Conservation (phyloP, 2,888 invertebrate genomes). For the Cephalotes varians region DNA sequence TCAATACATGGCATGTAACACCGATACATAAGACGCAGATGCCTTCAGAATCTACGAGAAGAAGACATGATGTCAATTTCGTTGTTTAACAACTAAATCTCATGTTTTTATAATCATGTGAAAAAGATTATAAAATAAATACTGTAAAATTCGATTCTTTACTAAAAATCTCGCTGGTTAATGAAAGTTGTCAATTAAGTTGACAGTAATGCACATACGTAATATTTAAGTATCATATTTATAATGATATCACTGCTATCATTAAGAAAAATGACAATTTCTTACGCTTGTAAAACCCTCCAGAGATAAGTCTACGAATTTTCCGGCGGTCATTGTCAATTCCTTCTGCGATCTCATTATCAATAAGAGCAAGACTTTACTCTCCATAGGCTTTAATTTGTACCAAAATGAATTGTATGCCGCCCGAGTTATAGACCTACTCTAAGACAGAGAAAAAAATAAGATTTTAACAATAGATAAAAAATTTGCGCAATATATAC, state of each 20-base stretch:
- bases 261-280: background rate
- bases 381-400: constrained; percentile 47
- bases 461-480: background rate
- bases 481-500: background rate
- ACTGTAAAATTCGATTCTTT: background rate
- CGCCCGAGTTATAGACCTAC: constrained; percentile 37
- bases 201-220: background rate
- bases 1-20: constrained; percentile 45
- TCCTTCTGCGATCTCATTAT: constrained; percentile 50
- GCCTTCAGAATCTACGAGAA: constrained; percentile 42
- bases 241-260: background rate
- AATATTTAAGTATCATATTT: background rate
- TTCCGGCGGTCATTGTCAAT: constrained; percentile 54
- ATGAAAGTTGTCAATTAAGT: background rate
- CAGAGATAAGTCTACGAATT: constrained; percentile 57
- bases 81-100: background rate
- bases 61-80: background rate
- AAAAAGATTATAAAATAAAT: background rate
- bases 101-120: background rate
- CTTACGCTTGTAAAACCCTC: constrained; percentile 56
- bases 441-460: constrained; percentile 31
- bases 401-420: constrained; percentile 65
- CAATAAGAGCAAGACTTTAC: constrained; percentile 42
- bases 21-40: constrained; percentile 40
- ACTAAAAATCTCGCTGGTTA: background rate